Base-by-base conservation (phyloP, 2,797 vertebrate species). In the Lerista edwardsae region DNA sequence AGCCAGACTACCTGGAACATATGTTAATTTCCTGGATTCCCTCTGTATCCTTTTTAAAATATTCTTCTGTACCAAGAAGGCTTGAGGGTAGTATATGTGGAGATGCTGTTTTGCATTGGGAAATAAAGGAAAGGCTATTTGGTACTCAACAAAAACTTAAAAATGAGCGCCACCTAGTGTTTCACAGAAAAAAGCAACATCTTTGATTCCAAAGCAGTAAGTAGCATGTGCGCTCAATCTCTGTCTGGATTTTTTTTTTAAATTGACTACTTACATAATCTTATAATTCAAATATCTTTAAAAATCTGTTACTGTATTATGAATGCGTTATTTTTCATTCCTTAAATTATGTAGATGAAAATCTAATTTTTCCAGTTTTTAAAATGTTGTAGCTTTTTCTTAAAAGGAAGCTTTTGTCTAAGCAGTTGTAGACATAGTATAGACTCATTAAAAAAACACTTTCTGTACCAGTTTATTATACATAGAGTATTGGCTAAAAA, bases 101-200 rank as follows among this genome's bases (percentile, higher is more conserved):
- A 12, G 39, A 6, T 47, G 69, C 14, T 71, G 15, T 57, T 80
- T 71, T 61, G 12, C 27, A 5, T 71, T 59, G 36, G 10, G 67
- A 27, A 10, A 21, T 2, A 23, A 3, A n/a, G n/a, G 1, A 59
- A 41, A 72, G 72, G 25, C 39, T 19, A 9, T 51, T 68, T 34
- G 25, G 23, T 29, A 21, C 9, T 82, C 21, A 51, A 75, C 21
- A 51, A 61, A 80, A 80, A 21, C 25, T 6, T 75, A 47, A 4
- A 75, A 83, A 21, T 75, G 82, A 83, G 31, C 34, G 51, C 82
- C 62, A 76, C 31, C 73, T 83, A 67, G 55, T 83, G 73, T 31
- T 68, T 44, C 57, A 27, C 17, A 6, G 39, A 57, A 75, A 67
- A 55, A 59, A 69, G 47, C 31, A 25, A 76, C 12, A 55, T n/a